These are phyloP conservation scores for Burhinus bistriatus DNA, from an alignment of 2,113 vertebrate genomes.

Conservation along the genomic window DNA sequence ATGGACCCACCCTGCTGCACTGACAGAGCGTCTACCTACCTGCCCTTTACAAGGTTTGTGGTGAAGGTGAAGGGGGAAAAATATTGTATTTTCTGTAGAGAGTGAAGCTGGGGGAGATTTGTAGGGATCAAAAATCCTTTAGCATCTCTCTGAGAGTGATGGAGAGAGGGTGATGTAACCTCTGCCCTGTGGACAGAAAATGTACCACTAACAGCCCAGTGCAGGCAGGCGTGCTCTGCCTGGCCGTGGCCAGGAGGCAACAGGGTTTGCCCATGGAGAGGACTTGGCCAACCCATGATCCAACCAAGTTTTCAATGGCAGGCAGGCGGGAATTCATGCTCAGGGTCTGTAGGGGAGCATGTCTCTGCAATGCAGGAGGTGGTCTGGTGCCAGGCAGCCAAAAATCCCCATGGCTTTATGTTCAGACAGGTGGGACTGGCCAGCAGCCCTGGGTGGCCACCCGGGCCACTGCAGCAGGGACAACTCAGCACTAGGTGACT, in stretches of 20 bases:
- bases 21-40: neutral
- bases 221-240: fast-evolving
- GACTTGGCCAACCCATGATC: fast-evolving
- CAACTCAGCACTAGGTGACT: neutral
- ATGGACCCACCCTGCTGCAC: fast-evolving
- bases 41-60: neutral
- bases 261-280: neutral
- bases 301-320: neutral
- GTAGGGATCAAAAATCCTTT: neutral
- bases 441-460: neutral
- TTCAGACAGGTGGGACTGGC: neutral
- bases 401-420: neutral
- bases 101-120: neutral
- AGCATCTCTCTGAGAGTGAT: neutral
- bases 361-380: neutral
- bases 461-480: neutral
- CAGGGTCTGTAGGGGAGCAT: fast-evolving
- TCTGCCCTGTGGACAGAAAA: neutral
- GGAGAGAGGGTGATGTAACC: neutral
- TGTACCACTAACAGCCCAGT: fast-evolving
- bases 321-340: neutral
- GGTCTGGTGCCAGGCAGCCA: neutral
- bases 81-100: neutral
- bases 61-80: neutral
- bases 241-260: neutral